These are phyloP conservation scores for Aphis gossypii DNA, from an alignment of 1,140 invertebrate species.

Conservation along the genomic window DNA sequence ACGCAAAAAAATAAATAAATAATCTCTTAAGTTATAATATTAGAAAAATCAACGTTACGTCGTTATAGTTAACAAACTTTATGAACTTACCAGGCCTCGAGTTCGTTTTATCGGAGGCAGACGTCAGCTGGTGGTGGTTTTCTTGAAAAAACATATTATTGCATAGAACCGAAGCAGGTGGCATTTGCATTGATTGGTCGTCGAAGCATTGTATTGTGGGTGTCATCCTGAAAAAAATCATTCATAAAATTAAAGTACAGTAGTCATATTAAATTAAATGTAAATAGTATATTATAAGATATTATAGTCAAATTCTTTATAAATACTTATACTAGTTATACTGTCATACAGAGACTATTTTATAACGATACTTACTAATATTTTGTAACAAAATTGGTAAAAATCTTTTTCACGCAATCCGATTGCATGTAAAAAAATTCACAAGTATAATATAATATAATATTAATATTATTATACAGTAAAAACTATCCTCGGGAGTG, in stretches of 20 bases:
- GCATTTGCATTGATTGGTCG: slow-evolving; percentile 31
- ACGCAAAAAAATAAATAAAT: not conserved
- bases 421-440: too few species aligned
- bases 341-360: not conserved
- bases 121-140: not conserved
- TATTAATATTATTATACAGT: not conserved
- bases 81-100: slow-evolving; percentile 24
- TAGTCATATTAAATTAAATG: too few species aligned
- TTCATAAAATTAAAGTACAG: not conserved
- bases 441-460: too few species aligned
- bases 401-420: not conserved
- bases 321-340: not conserved
- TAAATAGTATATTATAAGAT: too few species aligned
- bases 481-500: not conserved
- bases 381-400: not conserved
- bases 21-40: not conserved
- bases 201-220: slow-evolving; percentile 44
- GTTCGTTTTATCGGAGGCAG: not conserved
- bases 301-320: too few species aligned
- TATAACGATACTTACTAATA: not conserved
- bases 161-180: not conserved
- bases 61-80: not conserved
- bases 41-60: not conserved
- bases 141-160: slow-evolving; percentile 28
- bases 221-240: slow-evolving; percentile 28